phyloP scores from a whole-genome alignment of 2,113 vertebrate genomes.

The Thamnaconus septentrionalis region DNA sequence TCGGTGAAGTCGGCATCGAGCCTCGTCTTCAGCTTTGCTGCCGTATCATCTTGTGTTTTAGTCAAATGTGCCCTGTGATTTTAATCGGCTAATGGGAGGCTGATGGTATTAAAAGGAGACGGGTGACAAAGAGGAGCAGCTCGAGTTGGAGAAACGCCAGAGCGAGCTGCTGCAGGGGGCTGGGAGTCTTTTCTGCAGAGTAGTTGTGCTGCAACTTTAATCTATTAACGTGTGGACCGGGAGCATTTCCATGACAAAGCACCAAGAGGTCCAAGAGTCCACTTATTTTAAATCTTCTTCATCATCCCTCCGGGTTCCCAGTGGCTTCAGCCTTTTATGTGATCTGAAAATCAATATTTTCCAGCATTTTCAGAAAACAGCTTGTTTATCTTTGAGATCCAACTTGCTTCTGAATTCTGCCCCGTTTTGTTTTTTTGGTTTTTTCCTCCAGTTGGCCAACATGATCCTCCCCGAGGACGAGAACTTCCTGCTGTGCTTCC shows the following conservation, averaged over 20 bases:
- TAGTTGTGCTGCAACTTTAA: neutral
- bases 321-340: no score
- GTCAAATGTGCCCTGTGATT: conserved; percentile 9
- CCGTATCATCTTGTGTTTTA: conserved; percentile 28
- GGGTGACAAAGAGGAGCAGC: neutral
- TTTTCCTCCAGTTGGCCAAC: conserved; percentile 80
- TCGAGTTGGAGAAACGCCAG: conserved; percentile 25
- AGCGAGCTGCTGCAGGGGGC: neutral
- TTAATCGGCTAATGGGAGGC: conserved; percentile 68
- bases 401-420: no score
- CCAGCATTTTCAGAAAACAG: neutral
- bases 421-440: no score
- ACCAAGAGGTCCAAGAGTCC: no score
- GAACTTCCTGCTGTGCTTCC: conserved; percentile 93
- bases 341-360: neutral
- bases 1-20: conserved; percentile 16
- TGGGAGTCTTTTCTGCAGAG: neutral
- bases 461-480: conserved; percentile 91
- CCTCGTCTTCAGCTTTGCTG: neutral
- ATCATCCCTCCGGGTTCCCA: no score
- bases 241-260: no score
- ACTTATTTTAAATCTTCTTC: no score
- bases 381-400: no score
- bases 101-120: conserved; percentile 31
- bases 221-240: neutral